phyloP scores from a whole-genome alignment of 2,888 invertebrate species.

The Bombylius major region DNA sequence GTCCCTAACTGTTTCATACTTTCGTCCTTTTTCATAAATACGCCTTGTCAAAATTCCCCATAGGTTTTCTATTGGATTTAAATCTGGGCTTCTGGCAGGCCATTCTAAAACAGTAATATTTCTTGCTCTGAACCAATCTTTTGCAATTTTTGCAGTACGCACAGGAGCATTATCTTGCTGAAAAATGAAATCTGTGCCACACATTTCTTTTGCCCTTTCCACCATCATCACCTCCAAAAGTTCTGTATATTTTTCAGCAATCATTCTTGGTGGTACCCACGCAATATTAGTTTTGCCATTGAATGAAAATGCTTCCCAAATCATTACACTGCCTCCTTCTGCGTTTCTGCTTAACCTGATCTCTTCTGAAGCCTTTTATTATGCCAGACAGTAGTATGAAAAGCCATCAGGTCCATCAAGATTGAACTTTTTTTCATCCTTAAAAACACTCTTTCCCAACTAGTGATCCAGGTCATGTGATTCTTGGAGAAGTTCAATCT shows the following conservation, averaged over 20 bases:
- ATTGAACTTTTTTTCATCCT: background rate
- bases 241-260: no score
- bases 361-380: background rate
- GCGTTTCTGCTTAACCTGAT: background rate
- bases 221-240: background rate
- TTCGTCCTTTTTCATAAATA: background rate
- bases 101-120: conserved; percentile 6
- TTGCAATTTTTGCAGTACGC: background rate
- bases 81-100: conserved; percentile 6
- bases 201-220: conserved; percentile 1
- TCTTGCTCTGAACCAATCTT: conserved; percentile 2
- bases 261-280: background rate
- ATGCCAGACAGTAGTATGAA: background rate
- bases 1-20: background rate
- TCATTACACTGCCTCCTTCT: background rate
- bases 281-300: background rate
- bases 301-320: background rate
- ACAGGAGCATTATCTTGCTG: conserved; percentile 5
- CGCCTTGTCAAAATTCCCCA: background rate
- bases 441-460: background rate
- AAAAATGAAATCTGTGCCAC: background rate
- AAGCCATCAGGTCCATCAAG: background rate
- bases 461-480: no score
- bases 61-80: no score
- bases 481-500: no score